Evolutionary conservation across 2,888 invertebrate genomes (phyloP), one percentile per base, ranked within the genome.

Genomic region (Tetramorium bicarinatum): DNA sequence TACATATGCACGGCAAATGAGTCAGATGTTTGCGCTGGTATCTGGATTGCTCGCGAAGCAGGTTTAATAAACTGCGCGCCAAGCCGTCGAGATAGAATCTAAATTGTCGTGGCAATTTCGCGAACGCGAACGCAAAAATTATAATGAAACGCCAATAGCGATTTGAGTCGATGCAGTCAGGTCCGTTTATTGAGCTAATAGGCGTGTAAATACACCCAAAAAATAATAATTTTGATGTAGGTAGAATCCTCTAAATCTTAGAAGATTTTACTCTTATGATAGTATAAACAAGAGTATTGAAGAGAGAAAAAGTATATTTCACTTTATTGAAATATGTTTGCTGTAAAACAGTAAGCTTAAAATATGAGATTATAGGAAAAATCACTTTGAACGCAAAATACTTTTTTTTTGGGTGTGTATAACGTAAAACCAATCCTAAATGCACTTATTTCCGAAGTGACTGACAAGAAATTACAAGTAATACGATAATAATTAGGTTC

Each of bases 61-160:
- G 80, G 79, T 84, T 87, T 87, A 88, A 88, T 82, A 88, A 87
- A 87, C 84, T 74, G 87, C 47, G 76, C 64, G 34, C 62, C 25
- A 52, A n/a, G 41, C 67, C 69, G 18, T 21, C 61, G 34, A 49
- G 71, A 64, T 34, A 13, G 66, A 66, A 82, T 82, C 82, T 83
- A 87, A 83, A 84, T 87, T 86, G 83, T 80, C 76, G 18, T 29
- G 62, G 54, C 75, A 79, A 84, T 82, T 59, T 71, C 59, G 25
- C 18, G 9, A 44, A 11, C 21, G 15, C 21, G 62, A 75, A n/a
- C n/a, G n/a, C n/a, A n/a, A n/a, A n/a, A n/a, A n/a, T n/a, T n/a
- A n/a, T n/a, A 71, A 80, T 62, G 11, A 44, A 81, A 18, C 64
- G 74, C 29, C 25, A 25, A 64, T 41, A 34, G 8, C 21, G 34